phyloP scores from a whole-genome alignment of 92 coral and sea anemone genomes.

The Palythoa grandis region DNA sequence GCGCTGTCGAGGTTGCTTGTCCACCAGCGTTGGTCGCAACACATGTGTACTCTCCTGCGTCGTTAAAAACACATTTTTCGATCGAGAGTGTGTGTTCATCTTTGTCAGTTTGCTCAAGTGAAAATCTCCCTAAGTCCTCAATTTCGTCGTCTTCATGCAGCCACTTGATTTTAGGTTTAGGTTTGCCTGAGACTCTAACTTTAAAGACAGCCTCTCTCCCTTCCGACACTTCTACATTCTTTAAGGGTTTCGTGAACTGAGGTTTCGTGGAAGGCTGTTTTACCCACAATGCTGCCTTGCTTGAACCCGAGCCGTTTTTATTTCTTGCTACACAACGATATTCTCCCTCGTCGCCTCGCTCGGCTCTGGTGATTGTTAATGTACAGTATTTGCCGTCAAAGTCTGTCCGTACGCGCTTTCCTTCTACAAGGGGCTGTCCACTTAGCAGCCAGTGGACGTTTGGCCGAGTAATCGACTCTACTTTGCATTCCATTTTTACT shows the following conservation, averaged over 20 bases:
- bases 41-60: slow-evolving; percentile 84
- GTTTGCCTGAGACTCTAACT: slow-evolving; percentile 79
- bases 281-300: slow-evolving; percentile 77
- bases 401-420: slow-evolving; percentile 72
- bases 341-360: slow-evolving; percentile 77
- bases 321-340: slow-evolving; percentile 89
- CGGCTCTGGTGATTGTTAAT: slow-evolving; percentile 72
- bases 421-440: slow-evolving; percentile 76
- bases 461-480: slow-evolving; percentile 78
- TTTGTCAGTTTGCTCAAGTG: slow-evolving; percentile 69
- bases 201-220: slow-evolving; percentile 79
- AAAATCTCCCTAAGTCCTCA: slow-evolving; percentile 68
- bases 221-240: slow-evolving; percentile 74
- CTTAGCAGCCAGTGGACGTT: slow-evolving; percentile 83
- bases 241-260: slow-evolving; percentile 69
- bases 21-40: slow-evolving; percentile 81
- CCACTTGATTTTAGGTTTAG: slow-evolving; percentile 83
- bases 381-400: slow-evolving; percentile 70
- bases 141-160: slow-evolving; percentile 70
- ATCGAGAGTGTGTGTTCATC: slow-evolving; percentile 71
- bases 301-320: slow-evolving; percentile 79
- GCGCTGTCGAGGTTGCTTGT: slow-evolving; percentile 71
- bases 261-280: slow-evolving; percentile 75
- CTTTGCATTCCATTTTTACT: slow-evolving; percentile 74
- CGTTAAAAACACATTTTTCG: slow-evolving; percentile 70